These are phyloP conservation scores for Opisthograptis luteolata DNA, from an alignment of 2,888 invertebrate genomes.

Conservation along the genomic window DNA sequence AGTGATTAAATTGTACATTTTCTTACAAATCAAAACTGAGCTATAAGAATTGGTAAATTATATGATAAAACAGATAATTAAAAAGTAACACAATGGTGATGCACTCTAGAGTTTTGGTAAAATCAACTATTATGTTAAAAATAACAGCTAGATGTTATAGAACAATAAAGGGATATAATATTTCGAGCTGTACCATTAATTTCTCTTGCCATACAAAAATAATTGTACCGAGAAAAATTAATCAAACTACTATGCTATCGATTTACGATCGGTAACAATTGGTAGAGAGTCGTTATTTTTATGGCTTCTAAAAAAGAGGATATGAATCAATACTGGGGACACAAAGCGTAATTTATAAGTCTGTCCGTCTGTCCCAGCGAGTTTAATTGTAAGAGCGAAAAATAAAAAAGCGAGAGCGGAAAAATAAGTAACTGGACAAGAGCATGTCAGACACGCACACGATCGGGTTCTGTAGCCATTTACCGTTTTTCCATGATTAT, in stretches of 20 bases:
- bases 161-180: too few species aligned
- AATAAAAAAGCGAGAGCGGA: constrained; percentile 46
- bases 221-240: constrained; percentile 42
- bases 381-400: constrained; percentile 63
- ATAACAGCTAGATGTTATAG: too few species aligned
- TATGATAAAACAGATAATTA: too few species aligned
- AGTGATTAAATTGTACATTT: too few species aligned
- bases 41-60: too few species aligned
- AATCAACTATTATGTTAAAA: too few species aligned
- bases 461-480: too few species aligned
- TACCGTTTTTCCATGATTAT: too few species aligned
- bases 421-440: constrained; percentile 18
- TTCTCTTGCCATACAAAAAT: constrained; percentile 20
- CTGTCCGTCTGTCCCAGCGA: constrained; percentile 53
- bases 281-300: constrained; percentile 76
- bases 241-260: constrained; percentile 59
- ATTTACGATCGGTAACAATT: constrained; percentile 71
- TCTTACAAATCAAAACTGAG: too few species aligned
- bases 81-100: too few species aligned
- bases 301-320: constrained; percentile 74
- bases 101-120: too few species aligned
- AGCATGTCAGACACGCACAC: too few species aligned
- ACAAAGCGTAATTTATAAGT: constrained; percentile 73
- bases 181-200: constrained; percentile 3
- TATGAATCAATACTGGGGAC: constrained; percentile 70